Evolutionary conservation across 2,113 vertebrate species (phyloP), one percentile per base, ranked within the genome.

Genomic region (Nothoprocta perdicaria): DNA sequence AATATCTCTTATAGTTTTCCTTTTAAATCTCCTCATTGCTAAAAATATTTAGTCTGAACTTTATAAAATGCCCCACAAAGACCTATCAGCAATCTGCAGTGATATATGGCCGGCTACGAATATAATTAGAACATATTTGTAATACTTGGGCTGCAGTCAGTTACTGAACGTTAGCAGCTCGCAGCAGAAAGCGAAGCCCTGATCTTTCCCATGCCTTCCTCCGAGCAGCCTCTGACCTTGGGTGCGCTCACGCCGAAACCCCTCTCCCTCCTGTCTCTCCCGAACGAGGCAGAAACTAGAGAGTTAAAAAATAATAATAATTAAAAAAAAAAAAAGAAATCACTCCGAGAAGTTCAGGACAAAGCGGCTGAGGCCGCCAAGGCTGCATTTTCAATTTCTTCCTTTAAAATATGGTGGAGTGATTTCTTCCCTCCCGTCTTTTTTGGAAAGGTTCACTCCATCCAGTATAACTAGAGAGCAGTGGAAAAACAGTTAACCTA

Each of bases 31-130:
- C 95, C 72, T 80, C 84, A 86, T 97, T 95, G 97, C 97, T 98
- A 98, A 98, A 98, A 98, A 98, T 98, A 98, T 98, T 97, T 97
- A 95, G 95, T 97, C 95, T 97, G 96, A 97, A 96, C 97, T 96
- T 95, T 95, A 96, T 92, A 97, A 98, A 97, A 96, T 95, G 95
- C 90, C 95, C 94, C 95, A 96, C 85, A 81, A 97, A 97, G 97
- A 97, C 61, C 95, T 97, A 97, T 97, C 96, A 88, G 93, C 55
- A 19, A 97, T 97, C 97, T 96, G 96, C 84, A 95, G 94, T 97
- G 95, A 97, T 97, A 97, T 96, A 98, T 96, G 95, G 95, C 96
- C 96, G 95, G 91, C 84, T 96, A 84, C 12, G 95, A 97, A 87
- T 97, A 98, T 97, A 97, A 98, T 97, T 97, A 98, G 96, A 96